Evolutionary conservation across 2,888 invertebrate genomes (phyloP).

Genomic region (Nysson spinosus): DNA sequence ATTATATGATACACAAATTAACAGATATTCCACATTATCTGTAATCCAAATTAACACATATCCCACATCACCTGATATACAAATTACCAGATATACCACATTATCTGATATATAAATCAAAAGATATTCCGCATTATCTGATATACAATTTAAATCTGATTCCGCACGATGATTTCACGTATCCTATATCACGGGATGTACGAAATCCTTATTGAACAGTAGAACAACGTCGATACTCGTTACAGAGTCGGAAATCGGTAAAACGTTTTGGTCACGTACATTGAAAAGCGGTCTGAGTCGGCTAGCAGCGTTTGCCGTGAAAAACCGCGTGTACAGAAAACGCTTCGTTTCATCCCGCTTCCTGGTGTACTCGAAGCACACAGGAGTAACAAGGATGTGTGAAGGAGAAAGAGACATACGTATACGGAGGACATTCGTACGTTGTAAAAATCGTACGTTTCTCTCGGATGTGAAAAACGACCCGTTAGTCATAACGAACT

Average conservation of each 20-base stretch:
- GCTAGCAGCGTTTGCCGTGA: conserved; percentile 6
- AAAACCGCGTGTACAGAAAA: conserved; percentile 47
- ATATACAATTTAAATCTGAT: too few species aligned
- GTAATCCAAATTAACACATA: too few species aligned
- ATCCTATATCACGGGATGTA: too few species aligned
- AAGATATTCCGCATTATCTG: too few species aligned
- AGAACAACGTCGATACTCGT: conserved; percentile 33
- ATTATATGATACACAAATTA: too few species aligned
- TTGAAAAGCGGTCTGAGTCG: conserved; percentile 34
- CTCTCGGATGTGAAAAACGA: conserved; percentile 27
- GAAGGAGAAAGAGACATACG: not conserved
- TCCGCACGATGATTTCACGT: too few species aligned
- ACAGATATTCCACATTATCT: too few species aligned
- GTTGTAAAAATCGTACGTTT: conserved; percentile 44
- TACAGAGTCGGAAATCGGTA: conserved; percentile 28
- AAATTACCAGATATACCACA: too few species aligned
- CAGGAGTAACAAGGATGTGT: not conserved
- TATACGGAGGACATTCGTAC: not conserved
- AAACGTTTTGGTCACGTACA: conserved; percentile 22
- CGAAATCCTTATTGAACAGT: too few species aligned
- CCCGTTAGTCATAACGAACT: conserved; percentile 48
- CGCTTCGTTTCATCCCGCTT: conserved; percentile 46
- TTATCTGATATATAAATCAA: too few species aligned
- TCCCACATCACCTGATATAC: too few species aligned
- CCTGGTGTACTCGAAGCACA: conserved; percentile 27